Evolutionary conservation across 2,113 vertebrate species (phyloP), one percentile per base, ranked within the genome.

Genomic region (Phalacrocorax carbo): DNA sequence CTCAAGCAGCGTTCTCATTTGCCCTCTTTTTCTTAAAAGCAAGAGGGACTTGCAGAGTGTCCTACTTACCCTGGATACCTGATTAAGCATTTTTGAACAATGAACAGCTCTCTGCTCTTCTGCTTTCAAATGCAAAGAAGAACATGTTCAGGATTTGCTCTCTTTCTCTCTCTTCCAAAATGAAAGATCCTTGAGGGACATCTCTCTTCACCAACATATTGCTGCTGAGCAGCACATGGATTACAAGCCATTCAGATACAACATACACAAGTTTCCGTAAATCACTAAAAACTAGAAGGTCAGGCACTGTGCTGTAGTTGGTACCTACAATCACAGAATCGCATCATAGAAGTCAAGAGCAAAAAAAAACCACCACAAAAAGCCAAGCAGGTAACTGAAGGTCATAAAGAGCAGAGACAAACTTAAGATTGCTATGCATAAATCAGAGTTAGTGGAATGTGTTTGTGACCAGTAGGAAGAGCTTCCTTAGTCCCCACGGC

Each of bases 81-180:
- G 95, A 97, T 95, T 91, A 96, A 96, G 94, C 96, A 71, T 68
- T 96, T 96, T 3, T 75, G 57, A 95, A 96, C 86, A 64, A 84
- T 21, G 64, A 78, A 8, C 60, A 6, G 38, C 61, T 78, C 88
- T 32, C 65, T 48, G 52, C 36, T 84, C 7, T 52, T 64, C 88
- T 52, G 85, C 86, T 93, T 90, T 80, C 58, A 91, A 89, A 96
- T 22, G 79, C 87, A 86, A 92, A 90, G 52, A 38, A 84, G 71
- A 92, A 75, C 57, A 46, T 0, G 42, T 29, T 81, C 72, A 82
- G 60, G 52, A 91, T 84, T 54, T 69, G 61, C 44, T 82, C 82
- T 32, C 18, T 46, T n/a, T 40, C 70, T 68, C 51, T 79, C 64
- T 79, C 64, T 48, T 42, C 55, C 60, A 10, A 9, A 61, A 8